Evolutionary conservation across 2,113 vertebrate genomes (phyloP).

Genomic region (Eptatretus burgeri): DNA sequence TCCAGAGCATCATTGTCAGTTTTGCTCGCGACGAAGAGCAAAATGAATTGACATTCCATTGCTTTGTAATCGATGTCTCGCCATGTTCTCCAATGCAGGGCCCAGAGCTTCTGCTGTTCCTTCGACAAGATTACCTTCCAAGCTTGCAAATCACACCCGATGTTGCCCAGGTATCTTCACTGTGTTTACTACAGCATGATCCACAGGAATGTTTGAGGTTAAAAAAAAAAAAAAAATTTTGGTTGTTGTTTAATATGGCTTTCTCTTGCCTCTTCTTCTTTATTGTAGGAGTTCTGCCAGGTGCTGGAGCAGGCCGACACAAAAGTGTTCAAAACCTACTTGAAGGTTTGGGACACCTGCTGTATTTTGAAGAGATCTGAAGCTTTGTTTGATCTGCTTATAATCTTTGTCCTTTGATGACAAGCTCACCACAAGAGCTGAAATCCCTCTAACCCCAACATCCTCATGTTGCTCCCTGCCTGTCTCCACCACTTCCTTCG

Average conservation of each 20-base stretch:
- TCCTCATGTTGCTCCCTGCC: neutral
- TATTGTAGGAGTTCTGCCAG: conserved; percentile 56
- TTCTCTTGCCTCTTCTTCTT: neutral
- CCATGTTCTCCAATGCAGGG: conserved; percentile 23
- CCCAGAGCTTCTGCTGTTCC: conserved; percentile 62
- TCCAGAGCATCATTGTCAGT: neutral
- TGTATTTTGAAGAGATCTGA: neutral
- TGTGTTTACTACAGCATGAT: neutral
- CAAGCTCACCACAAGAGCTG: neutral
- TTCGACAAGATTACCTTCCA: conserved; percentile 79
- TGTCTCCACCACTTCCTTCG: neutral
- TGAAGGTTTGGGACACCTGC: conserved; percentile 47
- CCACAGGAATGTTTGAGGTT: neutral
- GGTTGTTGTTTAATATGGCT: neutral
- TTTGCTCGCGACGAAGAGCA: neutral
- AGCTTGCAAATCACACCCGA: conserved; percentile 69
- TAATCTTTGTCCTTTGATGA: neutral
- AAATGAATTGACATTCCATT: neutral
- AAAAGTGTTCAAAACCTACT: conserved; percentile 91
- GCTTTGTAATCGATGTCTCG: neutral
- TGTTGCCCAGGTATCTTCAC: conserved; percentile 52
- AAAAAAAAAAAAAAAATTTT: neutral
- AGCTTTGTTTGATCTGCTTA: neutral
- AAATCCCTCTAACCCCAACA: neutral
- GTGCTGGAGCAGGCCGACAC: conserved; percentile 75